A percentile compares a stretch with the other conserved stretches of the same genome.
Conservation (phyloP, 2,113 vertebrate genomes). For the Megalops atlanticus region DNA sequence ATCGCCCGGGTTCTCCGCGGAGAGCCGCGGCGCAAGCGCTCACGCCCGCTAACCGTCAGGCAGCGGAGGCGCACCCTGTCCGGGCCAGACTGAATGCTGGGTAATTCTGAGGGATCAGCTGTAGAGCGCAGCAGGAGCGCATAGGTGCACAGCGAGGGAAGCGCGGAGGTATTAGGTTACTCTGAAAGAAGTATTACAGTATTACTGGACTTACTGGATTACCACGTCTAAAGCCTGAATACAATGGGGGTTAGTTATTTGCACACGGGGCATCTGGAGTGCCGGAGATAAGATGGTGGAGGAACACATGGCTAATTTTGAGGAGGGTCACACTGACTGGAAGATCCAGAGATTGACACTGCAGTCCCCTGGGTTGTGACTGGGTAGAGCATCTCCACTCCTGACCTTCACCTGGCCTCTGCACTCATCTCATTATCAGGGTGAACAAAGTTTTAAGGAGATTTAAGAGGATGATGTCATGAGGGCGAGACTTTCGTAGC, state of each 20-base stretch:
- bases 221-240: not conserved
- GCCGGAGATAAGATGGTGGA: not conserved
- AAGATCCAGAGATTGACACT: not conserved
- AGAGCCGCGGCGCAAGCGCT: not conserved
- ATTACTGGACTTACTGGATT: constrained; percentile 2
- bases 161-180: not conserved
- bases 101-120: not conserved
- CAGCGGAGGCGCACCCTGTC: not conserved
- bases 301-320: not conserved
- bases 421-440: too few species aligned
- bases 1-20: not conserved
- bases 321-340: not conserved
- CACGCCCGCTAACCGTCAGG: not conserved
- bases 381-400: too few species aligned
- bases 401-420: too few species aligned
- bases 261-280: not conserved
- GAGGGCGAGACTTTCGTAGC: too few species aligned
- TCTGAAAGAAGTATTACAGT: not conserved
- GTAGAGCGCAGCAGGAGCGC: not conserved
- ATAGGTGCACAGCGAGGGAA: not conserved
- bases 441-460: too few species aligned
- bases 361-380: too few species aligned
- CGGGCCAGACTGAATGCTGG: not conserved
- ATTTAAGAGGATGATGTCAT: too few species aligned
- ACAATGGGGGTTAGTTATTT: not conserved